Evolutionary conservation across 2,113 vertebrate species (phyloP).

Genomic region (Tragulus kanchil): DNA sequence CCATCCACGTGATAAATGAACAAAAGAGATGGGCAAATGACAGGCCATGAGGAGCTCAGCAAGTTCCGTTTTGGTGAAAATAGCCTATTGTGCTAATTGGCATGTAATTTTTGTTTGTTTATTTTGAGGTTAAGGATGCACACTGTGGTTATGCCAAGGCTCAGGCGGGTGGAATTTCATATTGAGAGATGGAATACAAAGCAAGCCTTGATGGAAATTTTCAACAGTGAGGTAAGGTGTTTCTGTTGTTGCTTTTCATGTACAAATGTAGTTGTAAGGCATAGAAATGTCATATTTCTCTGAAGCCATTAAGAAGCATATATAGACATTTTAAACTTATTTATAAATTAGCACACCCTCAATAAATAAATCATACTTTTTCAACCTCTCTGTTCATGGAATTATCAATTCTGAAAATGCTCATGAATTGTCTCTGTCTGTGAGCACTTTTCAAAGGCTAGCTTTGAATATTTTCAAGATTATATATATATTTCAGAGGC

Average conservation of each 20-base stretch:
- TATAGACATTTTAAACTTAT: neutral
- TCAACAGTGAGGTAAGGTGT: neutral
- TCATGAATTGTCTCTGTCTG: neutral
- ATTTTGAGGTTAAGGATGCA: neutral
- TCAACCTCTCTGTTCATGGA: neutral
- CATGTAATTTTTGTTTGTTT: neutral
- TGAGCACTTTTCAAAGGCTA: conserved; percentile 45
- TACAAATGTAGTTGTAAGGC: neutral
- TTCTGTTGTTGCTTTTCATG: neutral
- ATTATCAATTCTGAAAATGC: conserved; percentile 16
- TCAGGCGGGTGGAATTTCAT: neutral
- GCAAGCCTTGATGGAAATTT: neutral
- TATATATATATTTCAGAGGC: neutral
- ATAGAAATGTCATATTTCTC: neutral
- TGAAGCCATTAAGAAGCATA: neutral
- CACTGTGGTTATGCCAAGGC: neutral
- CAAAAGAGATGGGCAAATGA: neutral
- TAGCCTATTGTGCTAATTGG: neutral
- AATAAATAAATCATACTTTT: neutral
- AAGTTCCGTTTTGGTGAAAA: neutral
- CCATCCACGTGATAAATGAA: neutral
- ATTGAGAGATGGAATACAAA: neutral
- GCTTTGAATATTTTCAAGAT: conserved; percentile 46
- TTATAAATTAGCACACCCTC: neutral
- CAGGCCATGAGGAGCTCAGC: neutral